phyloP scores from a whole-genome alignment of 1,140 invertebrate genomes.

The Amyelois transitella region DNA sequence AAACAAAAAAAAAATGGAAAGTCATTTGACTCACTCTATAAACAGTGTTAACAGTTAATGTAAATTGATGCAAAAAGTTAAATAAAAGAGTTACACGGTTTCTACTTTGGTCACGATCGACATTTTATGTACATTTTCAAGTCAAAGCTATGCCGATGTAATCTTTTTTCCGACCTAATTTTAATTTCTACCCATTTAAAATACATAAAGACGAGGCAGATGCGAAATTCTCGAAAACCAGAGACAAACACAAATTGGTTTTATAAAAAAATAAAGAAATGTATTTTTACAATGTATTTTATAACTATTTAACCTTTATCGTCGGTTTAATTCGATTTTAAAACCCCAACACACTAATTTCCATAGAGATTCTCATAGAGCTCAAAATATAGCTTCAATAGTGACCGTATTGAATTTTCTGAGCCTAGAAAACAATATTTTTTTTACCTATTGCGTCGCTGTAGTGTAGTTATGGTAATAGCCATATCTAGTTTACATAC shows the following conservation, averaged over 20 bases:
- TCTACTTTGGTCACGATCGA: background rate
- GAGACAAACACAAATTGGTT: conserved; percentile 1
- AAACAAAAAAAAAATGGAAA: background rate
- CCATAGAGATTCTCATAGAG: no score
- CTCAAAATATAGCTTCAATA: no score
- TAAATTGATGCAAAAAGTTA: background rate
- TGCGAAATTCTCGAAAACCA: conserved; percentile 9
- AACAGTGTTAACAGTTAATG: background rate
- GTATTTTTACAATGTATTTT: conserved; percentile 20
- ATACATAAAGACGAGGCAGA: conserved; percentile 13
- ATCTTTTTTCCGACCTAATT: conserved; percentile 13
- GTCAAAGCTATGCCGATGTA: background rate
- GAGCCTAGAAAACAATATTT: no score
- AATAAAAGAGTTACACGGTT: background rate
- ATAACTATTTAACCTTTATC: conserved; percentile 34
- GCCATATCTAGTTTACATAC: no score
- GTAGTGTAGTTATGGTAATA: no score
- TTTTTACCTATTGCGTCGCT: no score
- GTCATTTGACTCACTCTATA: background rate
- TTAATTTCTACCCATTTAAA: conserved; percentile 7
- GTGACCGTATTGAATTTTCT: no score
- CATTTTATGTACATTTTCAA: conserved; percentile 1
- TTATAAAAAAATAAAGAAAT: conserved; percentile 1
- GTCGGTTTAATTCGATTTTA: background rate
- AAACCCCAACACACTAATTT: background rate